Conservation (phyloP, 2,797 vertebrate genomes). For the Hylomyscus alleni region DNA sequence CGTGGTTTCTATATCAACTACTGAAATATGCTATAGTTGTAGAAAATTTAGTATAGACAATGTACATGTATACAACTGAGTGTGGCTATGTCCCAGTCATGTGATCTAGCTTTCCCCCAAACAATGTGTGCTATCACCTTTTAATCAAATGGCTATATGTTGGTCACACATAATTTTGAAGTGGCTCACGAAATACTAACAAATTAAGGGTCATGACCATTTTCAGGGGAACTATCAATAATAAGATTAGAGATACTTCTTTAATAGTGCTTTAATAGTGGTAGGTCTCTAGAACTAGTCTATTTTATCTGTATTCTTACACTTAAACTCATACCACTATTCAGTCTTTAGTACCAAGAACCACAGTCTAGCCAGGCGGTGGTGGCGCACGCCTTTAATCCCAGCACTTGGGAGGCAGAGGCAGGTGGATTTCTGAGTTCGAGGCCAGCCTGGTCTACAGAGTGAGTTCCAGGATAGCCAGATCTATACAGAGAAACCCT, state of each 20-base stretch:
- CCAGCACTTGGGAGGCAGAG: too few relatives aligned
- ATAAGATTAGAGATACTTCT: not conserved
- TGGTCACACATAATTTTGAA: conserved; percentile 6
- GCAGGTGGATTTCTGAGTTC: too few relatives aligned
- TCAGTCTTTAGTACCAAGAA: not conserved
- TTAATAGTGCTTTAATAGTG: not conserved
- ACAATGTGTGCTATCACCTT: not conserved
- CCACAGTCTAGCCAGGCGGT: not conserved
- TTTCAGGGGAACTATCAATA: not conserved
- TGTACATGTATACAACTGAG: not conserved
- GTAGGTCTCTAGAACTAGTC: not conserved
- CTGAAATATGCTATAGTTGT: not conserved
- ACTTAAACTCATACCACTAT: not conserved
- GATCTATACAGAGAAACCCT: too few relatives aligned
- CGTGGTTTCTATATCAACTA: not conserved
- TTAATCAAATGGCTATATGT: not conserved
- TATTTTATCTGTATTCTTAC: not conserved
- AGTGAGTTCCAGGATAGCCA: too few relatives aligned
- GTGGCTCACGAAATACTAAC: not conserved
- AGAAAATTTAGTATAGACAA: not conserved
- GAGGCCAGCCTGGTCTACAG: too few relatives aligned
- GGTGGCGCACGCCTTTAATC: too few relatives aligned
- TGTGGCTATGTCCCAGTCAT: not conserved
- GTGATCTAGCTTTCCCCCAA: not conserved
- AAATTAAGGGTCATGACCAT: not conserved